Conservation (phyloP, 2,888 invertebrate species). For the Netelia inedita region DNA sequence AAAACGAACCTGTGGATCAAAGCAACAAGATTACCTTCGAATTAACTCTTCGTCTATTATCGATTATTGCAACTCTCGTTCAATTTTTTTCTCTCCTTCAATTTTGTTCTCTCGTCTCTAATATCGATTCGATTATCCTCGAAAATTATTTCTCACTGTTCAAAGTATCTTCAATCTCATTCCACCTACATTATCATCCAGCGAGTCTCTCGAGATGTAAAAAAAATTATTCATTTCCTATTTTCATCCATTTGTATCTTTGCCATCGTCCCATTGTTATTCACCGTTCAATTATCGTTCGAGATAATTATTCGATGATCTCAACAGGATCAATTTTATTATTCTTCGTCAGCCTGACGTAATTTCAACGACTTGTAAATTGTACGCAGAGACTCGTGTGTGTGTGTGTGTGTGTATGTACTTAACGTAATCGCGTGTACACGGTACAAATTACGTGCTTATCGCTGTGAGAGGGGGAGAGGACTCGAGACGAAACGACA, state of each 20-base stretch:
- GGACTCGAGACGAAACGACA: constrained; percentile 42
- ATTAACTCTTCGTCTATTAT: not conserved
- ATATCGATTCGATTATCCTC: too few species aligned
- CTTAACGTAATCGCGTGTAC: constrained; percentile 61
- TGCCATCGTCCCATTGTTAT: not conserved
- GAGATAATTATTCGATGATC: constrained; percentile 16
- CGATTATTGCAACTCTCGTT: not conserved
- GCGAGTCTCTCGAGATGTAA: not conserved
- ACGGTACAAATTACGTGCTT: constrained; percentile 44
- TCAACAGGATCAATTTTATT: constrained; percentile 62
- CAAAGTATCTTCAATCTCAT: too few species aligned
- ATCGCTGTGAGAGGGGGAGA: not conserved
- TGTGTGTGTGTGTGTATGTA: constrained; percentile 24
- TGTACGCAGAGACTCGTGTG: not conserved
- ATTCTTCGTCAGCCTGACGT: constrained; percentile 53
- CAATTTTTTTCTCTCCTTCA: too few species aligned
- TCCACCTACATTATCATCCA: not conserved
- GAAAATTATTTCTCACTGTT: too few species aligned
- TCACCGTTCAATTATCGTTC: not conserved
- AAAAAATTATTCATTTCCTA: not conserved
- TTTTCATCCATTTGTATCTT: not conserved
- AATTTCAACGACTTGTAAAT: constrained; percentile 16
- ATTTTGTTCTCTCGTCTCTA: constrained; percentile 4
- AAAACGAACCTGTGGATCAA: constrained; percentile 86
- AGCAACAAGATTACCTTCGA: constrained; percentile 43